Percentiles rank a stretch among this genome's conserved stretches.
These are phyloP conservation scores for Percopsis transmontana DNA, from an alignment of 2,113 vertebrate genomes.

Conservation along the genomic window DNA sequence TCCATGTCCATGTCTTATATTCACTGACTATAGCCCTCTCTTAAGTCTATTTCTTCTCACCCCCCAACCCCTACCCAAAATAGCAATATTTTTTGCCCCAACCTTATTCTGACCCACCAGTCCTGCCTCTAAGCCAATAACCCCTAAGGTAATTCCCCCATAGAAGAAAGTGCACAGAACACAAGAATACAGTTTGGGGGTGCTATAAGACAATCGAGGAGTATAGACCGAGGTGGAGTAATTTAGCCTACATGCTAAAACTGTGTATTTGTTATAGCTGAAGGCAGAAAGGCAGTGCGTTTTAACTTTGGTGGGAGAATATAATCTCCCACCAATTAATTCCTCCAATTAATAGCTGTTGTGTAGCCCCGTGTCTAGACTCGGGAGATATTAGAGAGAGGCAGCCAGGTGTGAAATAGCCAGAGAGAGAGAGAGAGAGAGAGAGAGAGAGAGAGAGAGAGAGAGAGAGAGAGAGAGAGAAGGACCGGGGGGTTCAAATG, in stretches of 20 bases:
- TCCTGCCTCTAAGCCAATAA: too few relatives aligned
- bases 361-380: slow-evolving; percentile 31
- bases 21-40: too few relatives aligned
- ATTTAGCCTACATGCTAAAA: slow-evolving; percentile 19
- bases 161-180: too few relatives aligned
- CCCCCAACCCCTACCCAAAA: too few relatives aligned
- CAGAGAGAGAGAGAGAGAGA: slow-evolving; percentile 14
- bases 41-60: too few relatives aligned
- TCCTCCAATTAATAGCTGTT: slow-evolving; percentile 62
- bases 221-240: too few relatives aligned
- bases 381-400: slow-evolving; percentile 48
- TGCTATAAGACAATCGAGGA: too few relatives aligned
- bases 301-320: slow-evolving; percentile 36
- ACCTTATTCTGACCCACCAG: too few relatives aligned
- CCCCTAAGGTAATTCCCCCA: too few relatives aligned
- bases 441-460: slow-evolving; percentile 14
- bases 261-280: slow-evolving; percentile 23
- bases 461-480: slow-evolving; percentile 10
- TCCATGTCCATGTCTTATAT: too few relatives aligned
- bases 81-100: too few relatives aligned
- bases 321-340: slow-evolving; percentile 61
- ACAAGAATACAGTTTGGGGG: too few relatives aligned
- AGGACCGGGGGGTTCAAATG: slow-evolving; percentile 25
- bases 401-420: slow-evolving; percentile 69
- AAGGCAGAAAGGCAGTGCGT: slow-evolving; percentile 23